A percentile compares a stretch with the other conserved stretches of the same genome.
Evolutionary conservation across 92 coral and sea anemone genomes (phyloP).

Genomic region (Micromussa lordhowensis): DNA sequence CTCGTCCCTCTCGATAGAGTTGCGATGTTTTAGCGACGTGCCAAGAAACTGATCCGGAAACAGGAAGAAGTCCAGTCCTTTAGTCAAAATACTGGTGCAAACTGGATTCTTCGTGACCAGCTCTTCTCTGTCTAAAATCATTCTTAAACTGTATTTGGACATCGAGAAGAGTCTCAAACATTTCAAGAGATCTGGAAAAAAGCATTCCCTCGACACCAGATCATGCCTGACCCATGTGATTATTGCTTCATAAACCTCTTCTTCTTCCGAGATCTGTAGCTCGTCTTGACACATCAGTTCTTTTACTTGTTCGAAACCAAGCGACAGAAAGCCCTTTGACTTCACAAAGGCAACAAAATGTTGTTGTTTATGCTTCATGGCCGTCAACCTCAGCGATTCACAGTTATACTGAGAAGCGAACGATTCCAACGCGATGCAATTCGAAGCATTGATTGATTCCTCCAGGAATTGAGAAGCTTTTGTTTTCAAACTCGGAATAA

Average conservation of each 20-base stretch:
- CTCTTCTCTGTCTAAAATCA: not conserved
- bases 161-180: slow-evolving; percentile 15
- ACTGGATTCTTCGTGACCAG: not conserved
- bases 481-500: slow-evolving; percentile 62
- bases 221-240: slow-evolving; percentile 90
- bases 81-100: not conserved
- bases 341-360: slow-evolving; percentile 43
- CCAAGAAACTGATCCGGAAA: slow-evolving; percentile 2
- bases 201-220: slow-evolving; percentile 26
- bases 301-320: slow-evolving; percentile 76
- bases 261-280: slow-evolving; percentile 73
- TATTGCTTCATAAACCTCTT: slow-evolving; percentile 89
- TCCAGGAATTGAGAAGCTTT: not conserved
- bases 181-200: slow-evolving; percentile 16
- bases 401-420: slow-evolving; percentile 33
- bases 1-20: slow-evolving; percentile 46
- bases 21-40: slow-evolving; percentile 34
- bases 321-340: slow-evolving; percentile 83
- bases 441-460: slow-evolving; percentile 5
- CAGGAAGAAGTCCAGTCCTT: slow-evolving; percentile 41
- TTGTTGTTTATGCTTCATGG: not conserved
- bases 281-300: slow-evolving; percentile 89
- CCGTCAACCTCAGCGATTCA: slow-evolving; percentile 2
- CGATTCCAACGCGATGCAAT: slow-evolving; percentile 5
- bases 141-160: slow-evolving; percentile 8